phyloP scores from a whole-genome alignment of 2,113 vertebrate genomes.

The Hystrix cristata region DNA sequence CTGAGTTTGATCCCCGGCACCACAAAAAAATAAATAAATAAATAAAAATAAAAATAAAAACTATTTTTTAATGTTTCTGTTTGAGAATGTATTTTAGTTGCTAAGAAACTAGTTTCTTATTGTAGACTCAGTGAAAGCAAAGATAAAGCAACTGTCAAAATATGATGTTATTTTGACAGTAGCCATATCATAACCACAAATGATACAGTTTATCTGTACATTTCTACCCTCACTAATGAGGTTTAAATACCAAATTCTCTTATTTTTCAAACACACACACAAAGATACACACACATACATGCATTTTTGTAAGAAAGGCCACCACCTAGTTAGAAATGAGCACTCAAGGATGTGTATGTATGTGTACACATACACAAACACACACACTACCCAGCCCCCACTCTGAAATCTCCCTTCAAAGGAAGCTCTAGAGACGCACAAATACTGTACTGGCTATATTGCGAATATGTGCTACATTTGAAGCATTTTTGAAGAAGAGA shows the following conservation, averaged over 20 bases:
- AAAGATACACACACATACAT: background rate
- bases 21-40: background rate
- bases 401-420: background rate
- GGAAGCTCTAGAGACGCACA: background rate
- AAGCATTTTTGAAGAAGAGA: background rate
- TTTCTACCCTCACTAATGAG: constrained; percentile 80
- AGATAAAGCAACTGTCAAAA: constrained; percentile 90
- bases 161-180: constrained; percentile 89
- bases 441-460: background rate
- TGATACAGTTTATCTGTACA: constrained; percentile 83
- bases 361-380: background rate
- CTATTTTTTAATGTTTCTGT: constrained; percentile 83
- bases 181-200: constrained; percentile 86
- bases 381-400: background rate
- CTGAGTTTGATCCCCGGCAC: too few species aligned
- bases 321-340: background rate
- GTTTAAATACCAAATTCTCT: constrained; percentile 75
- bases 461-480: background rate
- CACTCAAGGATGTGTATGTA: background rate
- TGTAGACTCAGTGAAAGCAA: constrained; percentile 83
- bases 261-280: constrained; percentile 49
- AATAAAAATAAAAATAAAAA: background rate
- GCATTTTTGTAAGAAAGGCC: constrained; percentile 44
- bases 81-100: constrained; percentile 89
- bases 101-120: constrained; percentile 90